A percentile compares a stretch with the other conserved stretches of the same genome.
Evolutionary conservation across 2,888 invertebrate genomes (phyloP).

Genomic region (Apamea monoglypha): DNA sequence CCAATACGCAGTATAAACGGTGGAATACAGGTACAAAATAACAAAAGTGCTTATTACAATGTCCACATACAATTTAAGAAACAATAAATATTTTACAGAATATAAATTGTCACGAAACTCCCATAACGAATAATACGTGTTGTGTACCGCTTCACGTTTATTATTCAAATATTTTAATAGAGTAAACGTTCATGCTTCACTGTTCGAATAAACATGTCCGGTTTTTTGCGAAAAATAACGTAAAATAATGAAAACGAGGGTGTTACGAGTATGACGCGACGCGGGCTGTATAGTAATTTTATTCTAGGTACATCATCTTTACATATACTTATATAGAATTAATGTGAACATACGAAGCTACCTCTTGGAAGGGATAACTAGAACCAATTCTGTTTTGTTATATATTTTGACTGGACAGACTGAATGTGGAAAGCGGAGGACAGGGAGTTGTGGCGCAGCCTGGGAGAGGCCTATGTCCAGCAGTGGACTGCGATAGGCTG

Average conservation of each 20-base stretch:
- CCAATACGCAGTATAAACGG: not conserved
- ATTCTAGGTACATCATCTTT: not conserved
- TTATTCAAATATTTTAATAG: conserved; percentile 36
- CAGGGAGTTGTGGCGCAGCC: too few relatives aligned
- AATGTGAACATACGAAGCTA: not conserved
- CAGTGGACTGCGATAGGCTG: too few relatives aligned
- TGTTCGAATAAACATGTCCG: not conserved
- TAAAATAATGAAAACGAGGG: not conserved
- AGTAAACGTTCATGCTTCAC: conserved; percentile 9
- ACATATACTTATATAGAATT: too few relatives aligned
- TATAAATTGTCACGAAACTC: not conserved
- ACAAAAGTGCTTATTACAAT: not conserved
- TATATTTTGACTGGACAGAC: too few relatives aligned
- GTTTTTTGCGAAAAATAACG: not conserved
- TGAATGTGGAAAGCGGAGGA: too few relatives aligned
- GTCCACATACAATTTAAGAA: not conserved
- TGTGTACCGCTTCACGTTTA: conserved; percentile 7
- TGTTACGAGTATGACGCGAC: not conserved
- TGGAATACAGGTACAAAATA: not conserved
- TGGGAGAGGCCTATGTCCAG: too few relatives aligned
- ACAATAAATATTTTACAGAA: not conserved
- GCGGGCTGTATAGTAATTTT: too few relatives aligned
- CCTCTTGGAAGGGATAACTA: too few relatives aligned
- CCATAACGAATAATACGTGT: not conserved
- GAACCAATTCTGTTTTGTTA: not conserved